phyloP scores from a whole-genome alignment of 2,797 vertebrate genomes.

The Acrossocheilus fasciatus region DNA sequence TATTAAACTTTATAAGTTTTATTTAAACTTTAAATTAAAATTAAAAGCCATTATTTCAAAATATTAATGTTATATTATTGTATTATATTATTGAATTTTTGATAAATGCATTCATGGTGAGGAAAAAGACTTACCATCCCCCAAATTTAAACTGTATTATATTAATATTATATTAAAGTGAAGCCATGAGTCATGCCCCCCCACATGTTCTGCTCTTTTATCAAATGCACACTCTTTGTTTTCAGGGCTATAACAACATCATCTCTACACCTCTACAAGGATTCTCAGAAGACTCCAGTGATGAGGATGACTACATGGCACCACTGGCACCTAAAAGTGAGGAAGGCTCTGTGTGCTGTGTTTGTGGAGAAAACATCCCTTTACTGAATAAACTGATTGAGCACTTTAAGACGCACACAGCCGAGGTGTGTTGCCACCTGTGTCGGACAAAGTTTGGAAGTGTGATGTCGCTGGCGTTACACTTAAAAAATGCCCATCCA shows the following conservation, averaged over 20 bases:
- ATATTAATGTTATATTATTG: not conserved
- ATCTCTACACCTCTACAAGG: conserved; percentile 40
- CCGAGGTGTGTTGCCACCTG: conserved; percentile 67
- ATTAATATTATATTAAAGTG: not conserved
- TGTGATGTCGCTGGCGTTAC: conserved; percentile 64
- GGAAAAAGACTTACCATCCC: not conserved
- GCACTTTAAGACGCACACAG: conserved; percentile 66
- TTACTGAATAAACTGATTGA: conserved; percentile 58
- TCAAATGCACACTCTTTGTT: conserved; percentile 2
- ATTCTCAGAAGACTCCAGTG: conserved; percentile 71
- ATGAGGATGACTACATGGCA: conserved; percentile 60
- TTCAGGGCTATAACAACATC: conserved; percentile 65
- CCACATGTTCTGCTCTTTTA: not conserved
- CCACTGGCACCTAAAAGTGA: not conserved
- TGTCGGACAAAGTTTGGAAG: conserved; percentile 69
- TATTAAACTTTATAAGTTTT: too few species aligned
- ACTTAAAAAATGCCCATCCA: conserved; percentile 70
- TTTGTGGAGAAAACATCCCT: conserved; percentile 68
- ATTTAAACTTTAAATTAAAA: not conserved
- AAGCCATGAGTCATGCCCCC: not conserved
- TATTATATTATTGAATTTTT: not conserved
- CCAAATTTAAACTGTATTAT: too few species aligned
- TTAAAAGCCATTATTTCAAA: not conserved
- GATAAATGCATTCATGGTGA: not conserved
- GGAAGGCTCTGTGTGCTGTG: conserved; percentile 60